Evolutionary conservation across 2,888 invertebrate genomes (phyloP), one percentile per base, ranked within the genome.

Genomic region (Labia minor): DNA sequence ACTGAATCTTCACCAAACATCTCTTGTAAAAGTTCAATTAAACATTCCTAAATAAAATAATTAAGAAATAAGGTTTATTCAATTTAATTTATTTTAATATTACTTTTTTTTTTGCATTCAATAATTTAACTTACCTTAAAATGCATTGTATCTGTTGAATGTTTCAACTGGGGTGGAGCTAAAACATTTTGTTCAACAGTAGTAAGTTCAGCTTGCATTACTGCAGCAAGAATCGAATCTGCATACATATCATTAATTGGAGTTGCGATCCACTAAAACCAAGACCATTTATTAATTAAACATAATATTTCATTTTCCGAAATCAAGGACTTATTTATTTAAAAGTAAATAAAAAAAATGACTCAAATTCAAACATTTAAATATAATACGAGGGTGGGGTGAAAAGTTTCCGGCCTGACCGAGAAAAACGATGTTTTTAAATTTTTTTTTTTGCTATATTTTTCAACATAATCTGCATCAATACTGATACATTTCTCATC

Each of bases 191-290:
- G 49, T n/a, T 49, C 49, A 2, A 14, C 49, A 10, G 14, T 10
- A 2, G 14, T n/a, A 71, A 85, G 77, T 75, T 90, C 90, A 0
- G 93, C 92, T 77, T 92, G 89, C 72, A 98, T 81, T 49, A 96
- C 82, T 62, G 90, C 93, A 0, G 92, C 90, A 66, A 96, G 82
- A 21, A 95, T 89, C 21, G 97, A 91, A 81, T 99, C 98, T 21
- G 98, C 97, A 79, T 90, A 98, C 95, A 98, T 97, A 79, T 99
- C 98, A 75, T 94, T 90, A 63, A 96, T 89, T 0, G 98, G 96
- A 75, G 90, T 92, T 6, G 96, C 94, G 62, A 87, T 82, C 98
- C 98, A 99, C 85, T 90, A 79, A 10, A 71, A 69, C 21, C 67
- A 74, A 73, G 71, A 66, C 69, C 11, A 33, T 33, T 33, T 33